Evolutionary conservation across 2,888 invertebrate species (phyloP).

Genomic region (Itoplectis maculator): DNA sequence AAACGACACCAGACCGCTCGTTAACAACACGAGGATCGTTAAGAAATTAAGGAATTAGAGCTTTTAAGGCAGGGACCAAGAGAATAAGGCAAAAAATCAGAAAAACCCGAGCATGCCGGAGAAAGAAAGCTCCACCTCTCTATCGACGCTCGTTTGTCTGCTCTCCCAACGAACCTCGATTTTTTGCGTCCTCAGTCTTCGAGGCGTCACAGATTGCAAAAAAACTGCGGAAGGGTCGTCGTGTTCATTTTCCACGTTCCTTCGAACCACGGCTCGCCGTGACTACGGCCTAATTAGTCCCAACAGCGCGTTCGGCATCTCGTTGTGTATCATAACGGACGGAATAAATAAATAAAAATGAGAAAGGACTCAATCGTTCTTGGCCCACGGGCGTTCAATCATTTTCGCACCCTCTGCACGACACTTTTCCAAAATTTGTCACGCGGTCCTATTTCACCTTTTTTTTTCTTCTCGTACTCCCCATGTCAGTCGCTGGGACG

Average conservation of each 20-base stretch:
- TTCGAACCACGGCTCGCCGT: not conserved
- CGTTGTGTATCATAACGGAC: slow-evolving; percentile 6
- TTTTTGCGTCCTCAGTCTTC: slow-evolving; percentile 54
- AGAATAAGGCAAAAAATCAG: slow-evolving; percentile 50
- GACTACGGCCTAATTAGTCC: slow-evolving; percentile 41
- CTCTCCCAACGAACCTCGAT: slow-evolving; percentile 60
- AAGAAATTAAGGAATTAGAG: slow-evolving; percentile 72
- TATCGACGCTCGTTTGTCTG: slow-evolving; percentile 68
- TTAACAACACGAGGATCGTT: slow-evolving; percentile 71
- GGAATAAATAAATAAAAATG: slow-evolving; percentile 17
- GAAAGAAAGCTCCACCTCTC: slow-evolving; percentile 55
- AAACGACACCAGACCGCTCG: slow-evolving; percentile 63
- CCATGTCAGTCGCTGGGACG: slow-evolving; percentile 38
- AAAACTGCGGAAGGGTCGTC: slow-evolving; percentile 45
- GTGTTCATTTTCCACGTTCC: slow-evolving; percentile 26
- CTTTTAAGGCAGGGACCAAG: slow-evolving; percentile 58
- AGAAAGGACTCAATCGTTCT: slow-evolving; percentile 46
- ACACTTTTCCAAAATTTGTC: slow-evolving; percentile 58
- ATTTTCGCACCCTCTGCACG: slow-evolving; percentile 55
- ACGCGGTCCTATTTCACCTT: slow-evolving; percentile 48
- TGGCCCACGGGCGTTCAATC: slow-evolving; percentile 61
- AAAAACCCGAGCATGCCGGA: slow-evolving; percentile 18
- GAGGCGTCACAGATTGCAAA: slow-evolving; percentile 52
- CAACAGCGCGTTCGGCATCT: slow-evolving; percentile 43
- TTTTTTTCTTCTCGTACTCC: slow-evolving; percentile 19